Conservation (phyloP, 1,140 invertebrate species). For the Homarus americanus region DNA sequence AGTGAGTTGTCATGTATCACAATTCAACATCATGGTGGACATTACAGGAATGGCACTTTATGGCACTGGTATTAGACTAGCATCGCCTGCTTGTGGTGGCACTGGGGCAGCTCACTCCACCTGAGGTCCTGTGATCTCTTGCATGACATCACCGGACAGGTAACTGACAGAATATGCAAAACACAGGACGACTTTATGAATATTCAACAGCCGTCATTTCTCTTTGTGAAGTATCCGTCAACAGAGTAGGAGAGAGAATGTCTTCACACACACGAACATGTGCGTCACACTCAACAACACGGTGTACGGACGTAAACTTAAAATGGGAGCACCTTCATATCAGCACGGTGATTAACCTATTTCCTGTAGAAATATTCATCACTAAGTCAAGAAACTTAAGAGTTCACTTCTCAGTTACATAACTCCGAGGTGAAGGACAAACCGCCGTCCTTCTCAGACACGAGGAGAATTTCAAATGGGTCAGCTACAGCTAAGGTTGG, state of each 20-base stretch:
- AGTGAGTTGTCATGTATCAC: background rate
- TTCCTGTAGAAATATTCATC: background rate
- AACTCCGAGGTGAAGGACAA: conserved; percentile 18
- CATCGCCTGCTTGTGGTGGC: background rate
- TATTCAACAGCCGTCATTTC: background rate
- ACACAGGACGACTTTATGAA: background rate
- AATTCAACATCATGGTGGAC: background rate
- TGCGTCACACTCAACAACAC: background rate
- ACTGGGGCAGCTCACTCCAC: background rate
- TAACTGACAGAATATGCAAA: background rate
- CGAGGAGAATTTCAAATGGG: conserved; percentile 35
- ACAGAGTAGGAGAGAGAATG: too few species aligned
- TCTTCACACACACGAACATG: background rate
- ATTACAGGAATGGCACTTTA: background rate
- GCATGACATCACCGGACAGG: background rate
- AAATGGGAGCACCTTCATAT: background rate
- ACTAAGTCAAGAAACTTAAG: background rate
- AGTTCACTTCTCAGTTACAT: conserved; percentile 4
- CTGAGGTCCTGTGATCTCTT: background rate
- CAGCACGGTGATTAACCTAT: background rate
- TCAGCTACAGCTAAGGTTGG: conserved; percentile 33
- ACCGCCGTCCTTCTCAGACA: conserved; percentile 14
- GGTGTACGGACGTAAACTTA: background rate
- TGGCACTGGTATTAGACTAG: conserved; percentile 34
- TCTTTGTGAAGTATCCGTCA: background rate